Evolutionary conservation across 2,113 vertebrate genomes (phyloP), one percentile per base, ranked within the genome.

Genomic region (Protomyctophum bolini): DNA sequence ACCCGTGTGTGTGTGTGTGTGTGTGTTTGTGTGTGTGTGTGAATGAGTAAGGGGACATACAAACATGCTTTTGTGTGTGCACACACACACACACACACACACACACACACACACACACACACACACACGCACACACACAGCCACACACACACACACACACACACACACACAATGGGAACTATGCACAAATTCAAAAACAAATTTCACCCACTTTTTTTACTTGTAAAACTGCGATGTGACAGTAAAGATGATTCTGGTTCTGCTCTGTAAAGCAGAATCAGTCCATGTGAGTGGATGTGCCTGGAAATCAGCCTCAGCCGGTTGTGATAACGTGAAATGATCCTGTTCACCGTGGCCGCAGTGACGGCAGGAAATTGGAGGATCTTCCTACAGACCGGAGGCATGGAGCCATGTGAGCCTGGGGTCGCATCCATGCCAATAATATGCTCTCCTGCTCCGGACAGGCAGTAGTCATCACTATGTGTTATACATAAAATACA

Each of bases 331-430:
- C 2, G 65, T 69, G 70, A 79, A 85, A 76, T 83, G 79, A 87
- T 84, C 56, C 52, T 33, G 66, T 75, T 75, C 70, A 62, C 74
- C 69, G 76, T 65, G 78, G 71, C 77, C 62, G 10, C 68, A 68
- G 70, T 80, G 51, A 68, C 72, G 80, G 69, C 84, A 91, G 90
- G 91, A 93, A 90, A 92, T 89, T 91, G 76, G 73, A 79, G 75
- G 80, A 86, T 86, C 85, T 86, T 81, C 66, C 76, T 74, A 69
- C 70, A 80, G 78, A 84, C 80, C 62, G 63, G 11, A 76, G 62
- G 80, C 70, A 63, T 56, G 46, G 41, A 59, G 75, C 71, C 76
- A 77, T 71, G 63, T 72, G 81, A 84, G 82, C 74, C 69, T 6
- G 66, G 61, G 77, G 60, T 74, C 76, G 75, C 60, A 68, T 83